Base-by-base conservation (phyloP, 2,113 vertebrate species). In the Paratilapia polleni region DNA sequence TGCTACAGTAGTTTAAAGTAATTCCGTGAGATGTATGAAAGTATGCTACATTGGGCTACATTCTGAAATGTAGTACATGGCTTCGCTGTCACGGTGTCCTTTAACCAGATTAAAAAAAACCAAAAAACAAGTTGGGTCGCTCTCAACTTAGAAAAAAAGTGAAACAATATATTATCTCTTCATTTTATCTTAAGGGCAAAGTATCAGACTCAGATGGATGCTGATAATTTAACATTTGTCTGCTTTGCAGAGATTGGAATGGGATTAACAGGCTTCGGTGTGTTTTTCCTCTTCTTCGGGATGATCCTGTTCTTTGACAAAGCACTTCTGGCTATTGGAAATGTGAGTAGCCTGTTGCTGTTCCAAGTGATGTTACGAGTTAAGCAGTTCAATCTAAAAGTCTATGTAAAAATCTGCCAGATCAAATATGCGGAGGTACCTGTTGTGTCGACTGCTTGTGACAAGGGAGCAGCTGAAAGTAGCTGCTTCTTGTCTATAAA, bases 291-390 rank as follows among this genome's bases (percentile, higher is more conserved):
- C 76, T 97, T 99, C 93, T 99, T 99, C 92, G 98, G 98, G 84
- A 99, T 99, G 98, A 97, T 99, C 90, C 97, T 99, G 74, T 99
- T 99, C 95, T 99, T 99, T 91, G 98, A 99, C 93, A 99, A 99
- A 96, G 98, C 98, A 78, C 97, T 99, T 77, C 94, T 99, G 88
- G 98, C 98, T 87, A 99, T 99, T 91, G 98, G 98, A 96, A 99
- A 99, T 82, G 98, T 99, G 93, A 98, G 98, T 93, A 70, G 49
- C 43, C 24, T 13, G 6, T 20, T 52, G 43, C 28, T 70, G 10
- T 70, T 70, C 15, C 66, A 49, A 70, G 9, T 56, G 20, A 54
- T 54, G 52, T 54, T 20, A 68, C 22, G 22, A 28, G 41, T 28
- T 43, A 3, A 43, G 41, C 41, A 43, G 28, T 43, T 43, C 13